A percentile compares a stretch with the other conserved stretches of the same genome.
Evolutionary conservation across 2,113 vertebrate species (phyloP).

Genomic region (Oreochromis niloticus): DNA sequence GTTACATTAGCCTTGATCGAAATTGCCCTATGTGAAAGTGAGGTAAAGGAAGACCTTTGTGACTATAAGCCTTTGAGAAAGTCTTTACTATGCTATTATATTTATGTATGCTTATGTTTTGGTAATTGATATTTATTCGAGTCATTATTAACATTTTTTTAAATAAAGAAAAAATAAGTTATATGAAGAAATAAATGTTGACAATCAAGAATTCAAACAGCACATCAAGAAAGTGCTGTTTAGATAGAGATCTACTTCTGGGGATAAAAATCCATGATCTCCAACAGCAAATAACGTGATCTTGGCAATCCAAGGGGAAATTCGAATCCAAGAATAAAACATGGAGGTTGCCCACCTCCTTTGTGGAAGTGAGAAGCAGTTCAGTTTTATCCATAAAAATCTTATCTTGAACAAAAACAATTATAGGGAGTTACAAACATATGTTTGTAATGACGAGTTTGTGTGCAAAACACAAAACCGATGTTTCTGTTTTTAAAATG

Average conservation of each 20-base stretch:
- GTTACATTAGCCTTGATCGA: neutral
- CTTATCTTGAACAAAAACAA: neutral
- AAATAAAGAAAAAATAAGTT: neutral
- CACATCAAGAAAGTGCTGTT: neutral
- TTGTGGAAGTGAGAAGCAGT: neutral
- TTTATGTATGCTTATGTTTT: neutral
- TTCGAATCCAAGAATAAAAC: neutral
- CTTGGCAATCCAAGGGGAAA: neutral
- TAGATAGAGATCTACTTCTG: neutral
- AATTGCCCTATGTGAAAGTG: neutral
- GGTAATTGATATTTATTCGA: neutral
- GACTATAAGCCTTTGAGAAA: neutral
- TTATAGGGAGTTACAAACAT: neutral
- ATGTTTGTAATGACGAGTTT: neutral
- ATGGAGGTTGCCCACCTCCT: neutral
- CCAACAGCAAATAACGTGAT: neutral
- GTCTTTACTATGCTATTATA: neutral
- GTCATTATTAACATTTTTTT: neutral
- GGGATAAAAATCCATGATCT: neutral
- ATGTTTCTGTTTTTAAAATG: neutral
- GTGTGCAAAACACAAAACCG: neutral
- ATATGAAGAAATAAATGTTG: neutral
- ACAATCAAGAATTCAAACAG: neutral
- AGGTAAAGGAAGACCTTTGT: neutral
- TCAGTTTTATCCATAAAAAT: neutral